Evolutionary conservation across 2,888 invertebrate genomes (phyloP).

Genomic region (Cordilura impudica): DNA sequence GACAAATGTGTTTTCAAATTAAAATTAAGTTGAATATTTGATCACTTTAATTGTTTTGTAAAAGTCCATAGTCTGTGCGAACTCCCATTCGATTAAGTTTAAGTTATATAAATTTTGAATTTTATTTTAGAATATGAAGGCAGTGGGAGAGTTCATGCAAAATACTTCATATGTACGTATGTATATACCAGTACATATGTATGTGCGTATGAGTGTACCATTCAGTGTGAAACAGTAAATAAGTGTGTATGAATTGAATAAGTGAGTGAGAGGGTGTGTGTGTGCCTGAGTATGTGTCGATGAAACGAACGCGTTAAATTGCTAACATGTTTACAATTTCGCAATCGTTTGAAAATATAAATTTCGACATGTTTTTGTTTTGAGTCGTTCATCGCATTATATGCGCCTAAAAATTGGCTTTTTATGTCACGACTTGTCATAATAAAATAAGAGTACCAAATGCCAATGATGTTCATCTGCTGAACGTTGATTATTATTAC

Average conservation of each 20-base stretch:
- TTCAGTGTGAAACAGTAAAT: constrained; percentile 3
- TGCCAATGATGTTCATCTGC: constrained; percentile 19
- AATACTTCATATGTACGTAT: too few species aligned
- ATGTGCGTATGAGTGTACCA: background rate
- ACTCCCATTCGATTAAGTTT: too few species aligned
- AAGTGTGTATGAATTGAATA: background rate
- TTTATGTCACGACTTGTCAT: constrained; percentile 45
- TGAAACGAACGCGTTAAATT: constrained; percentile 42
- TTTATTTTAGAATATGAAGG: too few species aligned
- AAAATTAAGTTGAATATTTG: too few species aligned
- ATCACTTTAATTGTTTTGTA: too few species aligned
- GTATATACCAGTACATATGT: background rate
- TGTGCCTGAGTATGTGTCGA: constrained; percentile 37
- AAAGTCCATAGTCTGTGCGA: too few species aligned
- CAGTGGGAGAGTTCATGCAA: too few species aligned
- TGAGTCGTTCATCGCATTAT: constrained; percentile 31
- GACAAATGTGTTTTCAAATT: too few species aligned
- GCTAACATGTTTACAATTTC: constrained; percentile 46
- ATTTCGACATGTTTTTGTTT: constrained; percentile 2
- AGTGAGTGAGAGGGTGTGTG: background rate
- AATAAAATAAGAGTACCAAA: constrained; percentile 44
- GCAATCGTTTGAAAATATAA: constrained; percentile 18
- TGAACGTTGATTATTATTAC: background rate
- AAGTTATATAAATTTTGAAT: too few species aligned
- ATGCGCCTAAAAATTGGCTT: constrained; percentile 52